Percentiles rank a stretch among this genome's conserved stretches.
Conservation (phyloP, 2,113 vertebrate species). For the Notarius quadriscutis region DNA sequence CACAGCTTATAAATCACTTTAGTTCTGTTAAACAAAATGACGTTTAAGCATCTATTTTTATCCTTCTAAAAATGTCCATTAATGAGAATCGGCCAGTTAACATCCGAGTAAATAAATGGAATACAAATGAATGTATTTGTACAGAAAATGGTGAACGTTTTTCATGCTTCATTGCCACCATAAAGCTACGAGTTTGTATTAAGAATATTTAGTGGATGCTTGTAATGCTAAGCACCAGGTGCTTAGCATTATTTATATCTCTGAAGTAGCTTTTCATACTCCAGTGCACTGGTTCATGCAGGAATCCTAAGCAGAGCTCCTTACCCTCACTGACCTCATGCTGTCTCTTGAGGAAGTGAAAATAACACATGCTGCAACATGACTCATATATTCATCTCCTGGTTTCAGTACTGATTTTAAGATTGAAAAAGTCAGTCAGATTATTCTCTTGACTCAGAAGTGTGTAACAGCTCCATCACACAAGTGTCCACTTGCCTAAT, state of each 20-base stretch:
- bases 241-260: conserved; percentile 8
- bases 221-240: background rate
- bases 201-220: background rate
- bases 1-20: background rate
- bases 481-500: background rate
- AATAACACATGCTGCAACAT: conserved; percentile 29
- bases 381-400: background rate
- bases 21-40: background rate
- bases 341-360: conserved; percentile 45
- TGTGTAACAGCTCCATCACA: background rate
- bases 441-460: background rate
- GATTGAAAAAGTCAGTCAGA: background rate
- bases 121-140: background rate
- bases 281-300: background rate
- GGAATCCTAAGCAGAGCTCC: background rate
- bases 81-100: background rate
- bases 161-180: background rate
- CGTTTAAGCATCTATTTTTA: background rate
- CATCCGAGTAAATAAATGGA: background rate
- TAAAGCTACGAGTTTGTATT: background rate
- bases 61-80: background rate
- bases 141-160: background rate
- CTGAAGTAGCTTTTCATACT: background rate
- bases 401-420: background rate
- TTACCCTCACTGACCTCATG: background rate